phyloP scores from a whole-genome alignment of 1,140 invertebrate genomes.

The Drosophila watanabei region DNA sequence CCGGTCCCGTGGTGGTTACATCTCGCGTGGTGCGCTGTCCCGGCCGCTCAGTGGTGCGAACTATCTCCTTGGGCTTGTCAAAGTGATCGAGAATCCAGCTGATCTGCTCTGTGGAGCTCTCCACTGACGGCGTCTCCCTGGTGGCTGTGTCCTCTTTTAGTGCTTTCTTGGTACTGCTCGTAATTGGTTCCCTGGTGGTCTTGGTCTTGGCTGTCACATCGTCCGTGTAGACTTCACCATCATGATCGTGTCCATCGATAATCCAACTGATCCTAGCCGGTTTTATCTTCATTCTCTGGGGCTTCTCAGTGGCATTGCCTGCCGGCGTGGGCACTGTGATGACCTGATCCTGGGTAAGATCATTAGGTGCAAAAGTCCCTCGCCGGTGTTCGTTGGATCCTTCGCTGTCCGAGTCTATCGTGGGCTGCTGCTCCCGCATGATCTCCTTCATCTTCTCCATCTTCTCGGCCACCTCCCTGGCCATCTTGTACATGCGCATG shows the following conservation, averaged over 20 bases:
- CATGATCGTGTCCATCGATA: conserved; percentile 70
- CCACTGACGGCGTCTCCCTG: neutral
- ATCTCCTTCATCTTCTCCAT: conserved; percentile 80
- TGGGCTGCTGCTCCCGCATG: conserved; percentile 60
- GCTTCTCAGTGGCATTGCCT: conserved; percentile 38
- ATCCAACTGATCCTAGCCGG: conserved; percentile 74
- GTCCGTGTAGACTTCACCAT: conserved; percentile 58
- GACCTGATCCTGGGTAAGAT: conserved; percentile 8
- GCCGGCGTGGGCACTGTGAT: conserved; percentile 10
- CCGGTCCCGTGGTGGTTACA: neutral
- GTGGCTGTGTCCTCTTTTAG: conserved; percentile 3
- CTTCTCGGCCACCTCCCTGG: conserved; percentile 75
- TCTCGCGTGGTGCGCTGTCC: conserved; percentile 13
- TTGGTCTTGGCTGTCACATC: conserved; percentile 41
- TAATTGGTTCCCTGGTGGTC: conserved; percentile 5
- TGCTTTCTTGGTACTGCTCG: neutral
- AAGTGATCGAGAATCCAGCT: conserved; percentile 70
- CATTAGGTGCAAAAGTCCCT: conserved; percentile 5
- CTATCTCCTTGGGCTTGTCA: conserved; percentile 65
- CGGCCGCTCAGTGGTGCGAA: conserved; percentile 51
- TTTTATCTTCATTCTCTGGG: conserved; percentile 62
- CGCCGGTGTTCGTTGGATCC: conserved; percentile 20
- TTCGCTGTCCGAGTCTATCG: conserved; percentile 40
- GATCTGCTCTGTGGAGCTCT: conserved; percentile 42
- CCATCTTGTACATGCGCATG: conserved; percentile 77